Base-by-base conservation (phyloP, 2,113 vertebrate species). In the Lepus americanus region DNA sequence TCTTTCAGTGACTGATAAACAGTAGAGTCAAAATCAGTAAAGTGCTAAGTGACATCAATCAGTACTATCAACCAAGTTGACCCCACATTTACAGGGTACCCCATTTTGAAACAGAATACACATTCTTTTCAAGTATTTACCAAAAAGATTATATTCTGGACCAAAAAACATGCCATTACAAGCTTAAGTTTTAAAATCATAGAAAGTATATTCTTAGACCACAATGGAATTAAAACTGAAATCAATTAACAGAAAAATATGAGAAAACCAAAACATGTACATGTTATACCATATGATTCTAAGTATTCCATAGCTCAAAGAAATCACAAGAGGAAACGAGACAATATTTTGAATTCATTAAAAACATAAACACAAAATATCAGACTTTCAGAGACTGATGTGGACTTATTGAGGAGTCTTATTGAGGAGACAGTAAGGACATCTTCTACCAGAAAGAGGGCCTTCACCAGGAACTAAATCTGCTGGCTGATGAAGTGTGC, bases 281-380 rank as follows among this genome's bases (percentile, higher is more conserved):
- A 93, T 63, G 81, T 81, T 64, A 81, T 81, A 70, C 9, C 59
- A 39, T 19, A 81, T 3, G 27, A 19, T 88, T 87, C 31, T 64
- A 88, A 66, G 86, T 64, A 81, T 73, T 53, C 25, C 67, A 76
- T 51, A 59, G 51, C 20, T 27, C 17, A 53, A 51, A 78, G 77
- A 92, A 84, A 39, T 83, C 31, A 66, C 23, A 76, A 55, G 61
- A 72, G 19, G 5, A 70, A 61, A 90, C 59, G 39, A 66, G 59
- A 66, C 83, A 64, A 85, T 27, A 86, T 72, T 70, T 79, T 67
- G 8, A 81, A 84, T 55, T n/a, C 5, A 49, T 31, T 95, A 13
- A 81, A 67, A 81, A 44, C 14, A 19, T 22, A 84, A 86, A 80
- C 59, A 94, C 33, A 64, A 94, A 84, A 36, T 36, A 84, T 59